These are phyloP conservation scores for Hydra vulgaris DNA, from an alignment of 30 jellyfish, hydroid and myxozoan genomes.

Conservation along the genomic window DNA sequence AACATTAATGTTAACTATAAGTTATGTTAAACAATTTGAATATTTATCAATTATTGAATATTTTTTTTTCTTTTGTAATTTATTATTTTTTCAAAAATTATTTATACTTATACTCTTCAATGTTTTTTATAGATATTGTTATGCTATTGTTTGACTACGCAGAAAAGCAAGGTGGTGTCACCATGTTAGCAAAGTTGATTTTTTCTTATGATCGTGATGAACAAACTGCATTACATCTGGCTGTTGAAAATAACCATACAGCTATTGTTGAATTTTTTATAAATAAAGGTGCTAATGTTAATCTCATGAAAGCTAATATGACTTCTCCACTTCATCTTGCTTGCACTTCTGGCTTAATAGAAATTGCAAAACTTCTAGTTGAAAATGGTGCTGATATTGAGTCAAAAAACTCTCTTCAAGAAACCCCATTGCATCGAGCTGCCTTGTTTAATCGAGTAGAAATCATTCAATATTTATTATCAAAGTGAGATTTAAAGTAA, in stretches of 20 bases:
- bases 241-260: conserved; percentile 85
- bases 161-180: conserved; percentile 89
- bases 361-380: conserved; percentile 57
- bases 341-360: conserved; percentile 90
- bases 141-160: conserved; percentile 54
- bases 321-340: conserved; percentile 85
- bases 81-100: background rate
- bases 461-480: conserved; percentile 50
- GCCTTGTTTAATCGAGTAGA: conserved; percentile 81
- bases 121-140: conserved; percentile 85
- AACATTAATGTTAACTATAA: too few relatives aligned
- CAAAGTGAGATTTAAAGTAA: background rate
- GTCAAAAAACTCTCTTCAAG: conserved; percentile 86
- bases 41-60: too few relatives aligned
- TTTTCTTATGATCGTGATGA: conserved; percentile 92
- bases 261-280: conserved; percentile 69
- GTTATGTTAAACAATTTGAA: too few relatives aligned
- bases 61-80: background rate
- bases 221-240: conserved; percentile 89
- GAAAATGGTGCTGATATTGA: conserved; percentile 89
- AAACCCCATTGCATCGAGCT: conserved; percentile 94
- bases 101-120: too few relatives aligned
- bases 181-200: conserved; percentile 71
- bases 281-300: conserved; percentile 90
- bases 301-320: conserved; percentile 54